Percentiles rank a stretch among this genome's conserved stretches.
Conservation (phyloP, 2,888 invertebrate genomes). For the Punctoribates punctum region DNA sequence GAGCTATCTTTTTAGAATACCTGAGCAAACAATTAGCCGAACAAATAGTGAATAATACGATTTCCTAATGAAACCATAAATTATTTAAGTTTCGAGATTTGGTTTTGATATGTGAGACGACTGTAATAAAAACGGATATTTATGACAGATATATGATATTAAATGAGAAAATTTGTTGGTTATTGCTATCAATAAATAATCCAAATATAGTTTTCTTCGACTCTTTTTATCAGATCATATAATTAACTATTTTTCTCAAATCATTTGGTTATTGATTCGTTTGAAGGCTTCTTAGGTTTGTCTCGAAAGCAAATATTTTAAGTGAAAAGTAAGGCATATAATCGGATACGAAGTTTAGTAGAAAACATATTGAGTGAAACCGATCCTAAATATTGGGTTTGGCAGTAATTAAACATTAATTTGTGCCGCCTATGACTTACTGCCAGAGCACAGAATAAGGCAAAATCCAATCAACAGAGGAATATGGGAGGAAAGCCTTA, state of each 20-base stretch:
- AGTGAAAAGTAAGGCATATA: neutral
- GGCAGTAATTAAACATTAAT: constrained; percentile 34
- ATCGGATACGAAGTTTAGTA: no score
- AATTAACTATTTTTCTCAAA: neutral
- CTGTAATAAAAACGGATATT: neutral
- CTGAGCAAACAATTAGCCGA: constrained; percentile 10
- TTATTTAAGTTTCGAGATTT: neutral
- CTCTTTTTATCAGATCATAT: neutral
- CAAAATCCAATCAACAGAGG: neutral
- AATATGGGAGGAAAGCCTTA: constrained; percentile 2
- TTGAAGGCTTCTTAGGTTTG: neutral
- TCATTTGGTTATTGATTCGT: neutral
- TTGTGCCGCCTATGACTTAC: constrained; percentile 19
- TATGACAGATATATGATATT: neutral
- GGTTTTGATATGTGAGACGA: neutral
- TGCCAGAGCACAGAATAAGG: neutral
- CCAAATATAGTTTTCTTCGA: neutral
- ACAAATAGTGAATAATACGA: neutral
- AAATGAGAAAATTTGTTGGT: neutral
- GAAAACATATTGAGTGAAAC: neutral
- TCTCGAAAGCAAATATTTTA: constrained; percentile 6
- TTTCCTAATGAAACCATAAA: constrained; percentile 14
- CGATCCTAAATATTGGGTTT: constrained; percentile 25
- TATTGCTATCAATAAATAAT: constrained; percentile 18
- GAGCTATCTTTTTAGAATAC: neutral